A percentile compares a stretch with the other conserved stretches of the same genome.
These are phyloP conservation scores for Tragopan temminckii DNA, from an alignment of 2,797 vertebrate genomes.

Conservation along the genomic window DNA sequence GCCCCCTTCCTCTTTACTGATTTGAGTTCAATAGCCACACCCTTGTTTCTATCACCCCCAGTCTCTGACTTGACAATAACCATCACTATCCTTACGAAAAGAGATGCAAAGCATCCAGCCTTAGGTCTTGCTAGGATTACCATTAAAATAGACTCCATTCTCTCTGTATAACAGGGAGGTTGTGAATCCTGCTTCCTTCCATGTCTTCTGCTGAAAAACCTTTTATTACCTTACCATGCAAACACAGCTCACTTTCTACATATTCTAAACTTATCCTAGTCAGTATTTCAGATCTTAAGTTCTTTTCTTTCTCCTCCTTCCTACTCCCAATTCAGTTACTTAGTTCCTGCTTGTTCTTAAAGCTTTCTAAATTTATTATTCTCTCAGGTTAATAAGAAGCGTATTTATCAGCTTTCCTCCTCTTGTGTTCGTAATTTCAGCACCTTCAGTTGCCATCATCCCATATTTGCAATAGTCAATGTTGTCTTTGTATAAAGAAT, in stretches of 20 bases:
- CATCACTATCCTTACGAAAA: background rate
- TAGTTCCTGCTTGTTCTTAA: background rate
- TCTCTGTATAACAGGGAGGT: background rate
- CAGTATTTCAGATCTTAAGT: background rate
- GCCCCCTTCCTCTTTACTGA: background rate
- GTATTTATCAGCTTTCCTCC: background rate
- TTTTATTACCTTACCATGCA: background rate
- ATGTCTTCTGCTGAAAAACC: background rate
- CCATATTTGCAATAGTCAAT: background rate
- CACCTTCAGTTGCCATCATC: background rate
- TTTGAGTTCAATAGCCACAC: accelerated
- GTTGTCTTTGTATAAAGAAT: background rate
- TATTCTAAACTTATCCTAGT: background rate
- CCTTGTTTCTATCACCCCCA: background rate
- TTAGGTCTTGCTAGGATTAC: background rate
- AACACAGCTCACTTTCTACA: background rate
- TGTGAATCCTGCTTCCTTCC: background rate
- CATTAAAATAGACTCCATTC: background rate
- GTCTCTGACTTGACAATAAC: background rate
- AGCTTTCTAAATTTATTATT: background rate
- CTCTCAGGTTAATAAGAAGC: background rate
- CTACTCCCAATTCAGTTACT: background rate
- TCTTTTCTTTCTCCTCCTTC: background rate
- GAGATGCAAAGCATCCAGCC: background rate
- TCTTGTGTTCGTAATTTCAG: background rate